Conservation (phyloP, 2,113 vertebrate genomes). For the Syngnathus typhle region DNA sequence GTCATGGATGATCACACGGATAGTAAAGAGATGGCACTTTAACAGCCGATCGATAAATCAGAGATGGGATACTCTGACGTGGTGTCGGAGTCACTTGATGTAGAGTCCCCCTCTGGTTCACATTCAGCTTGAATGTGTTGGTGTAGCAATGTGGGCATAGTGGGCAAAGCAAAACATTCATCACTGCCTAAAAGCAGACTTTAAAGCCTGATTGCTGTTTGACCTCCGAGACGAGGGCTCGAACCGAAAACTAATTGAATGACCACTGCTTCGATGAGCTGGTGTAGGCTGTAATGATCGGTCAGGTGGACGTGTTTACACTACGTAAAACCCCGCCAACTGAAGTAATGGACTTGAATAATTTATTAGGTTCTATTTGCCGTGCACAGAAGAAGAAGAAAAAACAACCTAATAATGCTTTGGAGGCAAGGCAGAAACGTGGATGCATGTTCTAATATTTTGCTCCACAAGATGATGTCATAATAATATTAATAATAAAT, state of each 20-base stretch:
- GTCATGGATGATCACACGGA: not conserved
- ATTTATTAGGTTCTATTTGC: conserved; percentile 1
- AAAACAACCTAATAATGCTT: not conserved
- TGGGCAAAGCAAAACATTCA: not conserved
- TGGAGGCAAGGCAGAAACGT: not conserved
- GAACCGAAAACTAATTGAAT: conserved; percentile 14
- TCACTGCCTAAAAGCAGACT: conserved; percentile 11
- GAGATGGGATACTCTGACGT: not conserved
- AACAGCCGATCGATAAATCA: conserved; percentile 6
- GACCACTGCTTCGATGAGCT: conserved; percentile 2
- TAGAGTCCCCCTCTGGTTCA: not conserved
- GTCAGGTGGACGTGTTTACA: not conserved
- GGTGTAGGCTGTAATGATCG: not conserved
- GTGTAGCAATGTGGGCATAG: not conserved
- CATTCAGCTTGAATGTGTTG: not conserved
- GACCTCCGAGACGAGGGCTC: not conserved
- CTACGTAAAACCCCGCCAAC: not conserved
- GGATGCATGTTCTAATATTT: not conserved
- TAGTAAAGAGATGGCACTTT: conserved; percentile 3
- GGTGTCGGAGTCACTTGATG: not conserved
- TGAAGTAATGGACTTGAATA: conserved; percentile 20
- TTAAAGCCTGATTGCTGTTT: not conserved
- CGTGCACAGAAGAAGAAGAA: not conserved
- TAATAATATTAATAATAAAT: not conserved
- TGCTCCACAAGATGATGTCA: not conserved